Evolutionary conservation across 2,888 invertebrate genomes (phyloP), one percentile per base, ranked within the genome.

Genomic region (Syrista parreyssii): DNA sequence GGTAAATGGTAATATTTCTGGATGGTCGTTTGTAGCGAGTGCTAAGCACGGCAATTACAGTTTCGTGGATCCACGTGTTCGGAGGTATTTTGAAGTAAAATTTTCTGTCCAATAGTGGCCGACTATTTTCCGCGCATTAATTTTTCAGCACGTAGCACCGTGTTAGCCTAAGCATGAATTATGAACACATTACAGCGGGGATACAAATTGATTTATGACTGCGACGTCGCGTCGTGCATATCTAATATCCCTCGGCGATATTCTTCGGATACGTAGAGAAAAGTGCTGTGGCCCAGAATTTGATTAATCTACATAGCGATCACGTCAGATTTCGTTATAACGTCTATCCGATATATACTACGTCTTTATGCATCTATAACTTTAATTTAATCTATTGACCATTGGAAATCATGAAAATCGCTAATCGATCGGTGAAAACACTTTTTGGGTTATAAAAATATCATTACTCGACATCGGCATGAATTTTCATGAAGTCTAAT

Each of bases 191-290:
- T 90, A 89, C 84, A 86, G 83, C 80, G 81, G 84, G 86, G 86
- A 88, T 89, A 88, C 87, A 89, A 91, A 91, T 91, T 91, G 91
- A 91, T 91, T 91, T 91, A 91, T 89, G 90, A 87, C 86, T 87
- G 84, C 80, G 80, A 85, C 85, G 87, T 84, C 86, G 86, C 85
- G 85, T 82, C 87, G 86, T 85, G 91, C 90, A 90, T 91, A 91
- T 87, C 88, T 88, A 87, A 90, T 90, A 88, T 88, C 87, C 86
- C 80, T 79, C 79, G 83, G 84, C 84, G 84, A 86, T 88, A 86
- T 89, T 88, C 87, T 86, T 84, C 76, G 79, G 74, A 78, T 80
- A 82, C 78, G 80, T 76, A 81, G 79, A 83, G 82, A 82, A 82
- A 81, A 82, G 81, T 84, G 86, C 80, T 81, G 85, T 84, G 83